Evolutionary conservation across 2,113 vertebrate genomes (phyloP).

Genomic region (Salvelinus alpinus): DNA sequence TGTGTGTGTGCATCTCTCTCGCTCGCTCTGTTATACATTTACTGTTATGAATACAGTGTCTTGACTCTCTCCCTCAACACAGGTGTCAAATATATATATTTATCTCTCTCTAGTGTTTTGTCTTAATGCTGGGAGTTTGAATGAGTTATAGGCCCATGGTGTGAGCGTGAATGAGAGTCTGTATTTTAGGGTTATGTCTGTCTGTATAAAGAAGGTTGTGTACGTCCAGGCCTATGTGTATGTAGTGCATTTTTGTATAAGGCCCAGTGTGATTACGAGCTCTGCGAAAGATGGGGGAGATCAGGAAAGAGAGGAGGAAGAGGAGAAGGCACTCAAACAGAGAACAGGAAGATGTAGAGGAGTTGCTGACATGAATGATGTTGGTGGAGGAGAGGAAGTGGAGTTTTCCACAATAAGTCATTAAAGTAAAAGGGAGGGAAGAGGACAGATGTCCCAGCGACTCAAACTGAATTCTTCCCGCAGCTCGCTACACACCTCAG

Average conservation of each 20-base stretch:
- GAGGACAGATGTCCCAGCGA: too few relatives aligned
- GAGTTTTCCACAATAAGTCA: not conserved
- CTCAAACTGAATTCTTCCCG: too few relatives aligned
- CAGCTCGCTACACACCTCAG: too few relatives aligned
- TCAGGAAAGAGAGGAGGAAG: not conserved
- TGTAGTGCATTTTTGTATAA: constrained; percentile 9
- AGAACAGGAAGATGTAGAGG: constrained; percentile 3
- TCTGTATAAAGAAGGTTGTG: too few relatives aligned
- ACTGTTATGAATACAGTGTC: too few relatives aligned
- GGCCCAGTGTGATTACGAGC: not conserved
- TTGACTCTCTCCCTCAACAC: too few relatives aligned
- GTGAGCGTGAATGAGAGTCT: constrained; percentile 21
- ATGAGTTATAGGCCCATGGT: too few relatives aligned
- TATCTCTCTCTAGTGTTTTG: too few relatives aligned
- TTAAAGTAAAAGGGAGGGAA: too few relatives aligned
- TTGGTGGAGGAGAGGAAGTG: constrained; percentile 6
- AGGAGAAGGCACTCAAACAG: too few relatives aligned
- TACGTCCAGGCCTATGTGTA: constrained; percentile 3
- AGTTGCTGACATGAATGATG: constrained; percentile 4
- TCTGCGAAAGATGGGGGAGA: not conserved
- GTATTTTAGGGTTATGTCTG: not conserved
- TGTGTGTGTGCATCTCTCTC: not conserved
- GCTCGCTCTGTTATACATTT: constrained; percentile 4
- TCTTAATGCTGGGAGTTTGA: too few relatives aligned
- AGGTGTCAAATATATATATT: too few relatives aligned